Percentiles rank a stretch among this genome's conserved stretches.
Evolutionary conservation across 1,140 invertebrate genomes (phyloP).

Genomic region (Dendrolimus kikuchii): DNA sequence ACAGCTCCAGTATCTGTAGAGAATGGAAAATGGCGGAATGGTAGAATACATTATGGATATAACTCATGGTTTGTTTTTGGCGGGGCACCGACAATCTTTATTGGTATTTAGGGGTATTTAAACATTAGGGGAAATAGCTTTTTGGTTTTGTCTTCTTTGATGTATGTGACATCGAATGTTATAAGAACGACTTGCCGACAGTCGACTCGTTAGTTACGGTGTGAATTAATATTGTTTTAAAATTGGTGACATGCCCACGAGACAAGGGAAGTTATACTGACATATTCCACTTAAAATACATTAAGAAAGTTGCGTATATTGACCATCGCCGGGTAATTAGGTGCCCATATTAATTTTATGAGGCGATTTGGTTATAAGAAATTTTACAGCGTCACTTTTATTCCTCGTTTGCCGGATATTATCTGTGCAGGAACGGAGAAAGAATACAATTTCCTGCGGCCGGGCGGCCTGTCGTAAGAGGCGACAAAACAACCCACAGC

Average conservation of each 20-base stretch:
- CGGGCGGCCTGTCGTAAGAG: no score
- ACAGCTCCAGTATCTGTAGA: conserved; percentile 65
- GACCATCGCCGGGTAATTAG: background rate
- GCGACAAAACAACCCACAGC: no score
- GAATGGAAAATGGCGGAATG: conserved; percentile 70
- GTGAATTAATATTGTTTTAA: conserved; percentile 48
- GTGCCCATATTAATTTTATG: no score
- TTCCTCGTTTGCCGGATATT: no score
- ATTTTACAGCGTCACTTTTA: no score
- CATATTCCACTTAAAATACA: background rate
- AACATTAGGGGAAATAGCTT: conserved; percentile 53
- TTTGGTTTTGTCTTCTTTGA: conserved; percentile 49
- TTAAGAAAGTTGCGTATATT: background rate
- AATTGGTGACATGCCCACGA: no score
- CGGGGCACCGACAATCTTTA: conserved; percentile 68
- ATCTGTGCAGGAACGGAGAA: no score
- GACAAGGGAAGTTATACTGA: no score
- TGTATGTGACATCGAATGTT: conserved; percentile 49
- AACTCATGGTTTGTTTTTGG: conserved; percentile 71
- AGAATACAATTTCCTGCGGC: no score
- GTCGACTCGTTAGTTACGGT: conserved; percentile 49
- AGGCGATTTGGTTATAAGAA: no score
- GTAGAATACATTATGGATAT: conserved; percentile 64
- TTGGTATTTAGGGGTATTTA: conserved; percentile 68
- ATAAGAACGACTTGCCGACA: conserved; percentile 53